Evolutionary conservation across 2,888 invertebrate species (phyloP).

Genomic region (Apoda limacodes): DNA sequence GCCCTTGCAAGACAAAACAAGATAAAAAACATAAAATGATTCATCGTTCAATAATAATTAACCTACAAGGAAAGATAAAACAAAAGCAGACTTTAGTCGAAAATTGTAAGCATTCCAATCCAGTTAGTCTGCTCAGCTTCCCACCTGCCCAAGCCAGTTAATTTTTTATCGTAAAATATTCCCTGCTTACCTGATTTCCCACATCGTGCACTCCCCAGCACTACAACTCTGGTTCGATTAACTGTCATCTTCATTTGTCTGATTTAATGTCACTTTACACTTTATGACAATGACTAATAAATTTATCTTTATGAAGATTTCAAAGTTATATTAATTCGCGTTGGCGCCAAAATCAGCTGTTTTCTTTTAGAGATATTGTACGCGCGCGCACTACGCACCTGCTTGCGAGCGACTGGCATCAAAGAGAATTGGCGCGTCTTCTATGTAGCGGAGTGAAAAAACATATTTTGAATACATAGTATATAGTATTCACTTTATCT

Average conservation of each 20-base stretch:
- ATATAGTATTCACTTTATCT: too few species aligned
- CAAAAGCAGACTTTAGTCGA: too few species aligned
- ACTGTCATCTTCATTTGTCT: constrained; percentile 77
- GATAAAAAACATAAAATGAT: too few species aligned
- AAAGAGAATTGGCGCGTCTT: constrained; percentile 59
- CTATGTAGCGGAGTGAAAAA: too few species aligned
- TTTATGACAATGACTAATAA: background rate
- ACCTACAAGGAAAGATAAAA: too few species aligned
- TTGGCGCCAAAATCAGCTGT: constrained; percentile 51
- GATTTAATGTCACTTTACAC: background rate
- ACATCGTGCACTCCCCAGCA: constrained; percentile 79
- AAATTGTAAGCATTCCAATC: constrained; percentile 23
- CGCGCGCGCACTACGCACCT: constrained; percentile 61
- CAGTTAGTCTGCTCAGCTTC: too few species aligned
- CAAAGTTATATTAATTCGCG: constrained; percentile 35
- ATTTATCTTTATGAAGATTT: constrained; percentile 7
- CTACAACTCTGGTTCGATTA: constrained; percentile 82
- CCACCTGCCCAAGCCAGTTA: too few species aligned
- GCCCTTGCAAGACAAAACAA: too few species aligned
- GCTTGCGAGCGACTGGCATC: constrained; percentile 58
- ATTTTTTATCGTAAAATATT: background rate
- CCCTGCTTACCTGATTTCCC: constrained; percentile 82
- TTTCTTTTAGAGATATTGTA: constrained; percentile 41
- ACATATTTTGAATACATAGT: too few species aligned
- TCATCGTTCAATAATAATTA: too few species aligned